Percentiles rank a stretch among this genome's conserved stretches.
These are phyloP conservation scores for Periplaneta americana DNA, from an alignment of 1,140 invertebrate genomes.

Conservation along the genomic window DNA sequence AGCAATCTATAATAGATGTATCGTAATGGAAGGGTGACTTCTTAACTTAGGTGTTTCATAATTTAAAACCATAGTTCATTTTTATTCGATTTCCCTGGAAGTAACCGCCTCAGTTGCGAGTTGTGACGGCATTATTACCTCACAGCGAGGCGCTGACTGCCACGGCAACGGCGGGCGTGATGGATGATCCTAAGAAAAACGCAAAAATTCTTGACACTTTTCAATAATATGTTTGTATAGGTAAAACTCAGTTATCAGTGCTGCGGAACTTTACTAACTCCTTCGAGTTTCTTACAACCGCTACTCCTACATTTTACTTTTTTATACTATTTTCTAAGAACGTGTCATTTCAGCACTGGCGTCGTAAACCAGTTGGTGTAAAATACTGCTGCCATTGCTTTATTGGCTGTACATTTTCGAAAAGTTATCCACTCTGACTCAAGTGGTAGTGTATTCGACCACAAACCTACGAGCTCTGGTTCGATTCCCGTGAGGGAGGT, in stretches of 20 bases:
- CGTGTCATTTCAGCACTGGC: no score
- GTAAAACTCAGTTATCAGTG: background rate
- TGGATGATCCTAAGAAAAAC: background rate
- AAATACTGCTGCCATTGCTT: no score
- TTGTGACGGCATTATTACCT: background rate
- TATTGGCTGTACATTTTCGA: no score
- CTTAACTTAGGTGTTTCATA: background rate
- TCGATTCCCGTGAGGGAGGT: no score
- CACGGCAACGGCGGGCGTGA: background rate
- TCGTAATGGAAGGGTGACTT: background rate
- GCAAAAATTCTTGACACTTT: background rate
- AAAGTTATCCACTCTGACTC: no score
- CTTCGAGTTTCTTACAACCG: no score
- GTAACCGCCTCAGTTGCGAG: background rate
- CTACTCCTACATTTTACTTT: no score
- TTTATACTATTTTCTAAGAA: no score
- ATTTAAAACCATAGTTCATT: background rate
- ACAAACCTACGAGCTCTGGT: no score
- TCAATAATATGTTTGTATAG: background rate
- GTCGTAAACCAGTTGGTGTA: no score
- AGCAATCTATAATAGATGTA: background rate
- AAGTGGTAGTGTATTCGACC: no score
- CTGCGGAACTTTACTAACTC: background rate
- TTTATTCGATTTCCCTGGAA: background rate
- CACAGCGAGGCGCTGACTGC: background rate